Conservation (phyloP, 2,113 vertebrate genomes). For the Lasiurus cinereus region DNA sequence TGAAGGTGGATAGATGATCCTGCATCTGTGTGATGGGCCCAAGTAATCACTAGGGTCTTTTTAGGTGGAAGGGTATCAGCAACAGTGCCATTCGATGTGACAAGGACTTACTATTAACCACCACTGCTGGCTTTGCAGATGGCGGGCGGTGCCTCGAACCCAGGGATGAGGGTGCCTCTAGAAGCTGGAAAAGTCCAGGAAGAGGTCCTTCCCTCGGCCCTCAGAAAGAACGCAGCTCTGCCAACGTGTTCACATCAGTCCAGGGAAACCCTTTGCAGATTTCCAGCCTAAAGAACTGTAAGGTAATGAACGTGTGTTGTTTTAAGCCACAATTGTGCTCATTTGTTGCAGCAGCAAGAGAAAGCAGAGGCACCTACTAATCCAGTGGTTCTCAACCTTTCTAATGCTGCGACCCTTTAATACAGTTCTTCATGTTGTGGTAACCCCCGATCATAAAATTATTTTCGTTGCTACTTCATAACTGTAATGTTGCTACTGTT, state of each 20-base stretch:
- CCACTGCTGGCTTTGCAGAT: not conserved
- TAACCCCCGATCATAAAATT: no score
- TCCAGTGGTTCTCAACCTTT: no score
- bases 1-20: not conserved
- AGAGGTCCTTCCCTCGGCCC: not conserved
- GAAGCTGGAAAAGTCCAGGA: not conserved
- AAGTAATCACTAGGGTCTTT: not conserved
- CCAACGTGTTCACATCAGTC: not conserved
- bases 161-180: not conserved
- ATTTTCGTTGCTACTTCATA: no score
- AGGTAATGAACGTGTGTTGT: not conserved
- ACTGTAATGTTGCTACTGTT: no score
- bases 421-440: no score
- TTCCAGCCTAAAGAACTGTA: not conserved
- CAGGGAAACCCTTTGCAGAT: not conserved
- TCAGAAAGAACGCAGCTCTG: not conserved
- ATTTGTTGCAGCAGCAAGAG: not conserved
- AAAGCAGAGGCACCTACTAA: not conserved
- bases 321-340: not conserved
- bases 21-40: not conserved
- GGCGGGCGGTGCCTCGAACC: not conserved
- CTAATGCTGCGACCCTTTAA: no score
- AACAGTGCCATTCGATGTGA: not conserved
- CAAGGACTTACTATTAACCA: not conserved
- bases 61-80: not conserved